Evolutionary conservation across 2,888 invertebrate species (phyloP), one percentile per base, ranked within the genome.

Genomic region (Cyclophora albipunctata): DNA sequence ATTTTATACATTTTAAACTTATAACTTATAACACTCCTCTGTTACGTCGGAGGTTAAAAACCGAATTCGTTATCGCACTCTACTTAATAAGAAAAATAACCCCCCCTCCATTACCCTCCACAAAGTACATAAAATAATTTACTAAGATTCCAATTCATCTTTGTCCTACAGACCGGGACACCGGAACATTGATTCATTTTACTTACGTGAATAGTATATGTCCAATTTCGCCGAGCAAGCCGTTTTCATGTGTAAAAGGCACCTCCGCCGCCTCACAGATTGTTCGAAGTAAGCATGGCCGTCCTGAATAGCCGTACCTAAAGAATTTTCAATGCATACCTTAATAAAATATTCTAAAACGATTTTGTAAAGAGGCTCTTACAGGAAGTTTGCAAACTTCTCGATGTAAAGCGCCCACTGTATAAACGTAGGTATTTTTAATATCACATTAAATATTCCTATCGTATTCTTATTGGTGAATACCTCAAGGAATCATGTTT

Each of bases 171-270:
- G 20, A 20, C 20, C 20, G 20, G 20, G 20, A 20, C 20, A 20
- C 20, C 20, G 20, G 20, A 20, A 37, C 50, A 46, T 55, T 52
- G 43, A 51, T 45, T 45, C 45, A 50, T 91, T 87, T 59, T 63
- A 89, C 92, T 91, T 84, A 94, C 91, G 93, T 93, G 73, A 95
- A 90, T 69, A 94, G 78, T 62, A 94, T 92, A 81, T 95, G 93
- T 58, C 94, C 84, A 67, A 95, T 87, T 83, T 95, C 93, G 34
- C 92, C 94, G 57, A 94, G 90, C 66, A 95, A 84, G 3, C 95
- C 94, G 64, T 92, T 92, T 64, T 92, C 91, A 68, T 91, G 90
- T 60, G 88, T 90, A 67, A 95, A 90, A 47, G 94, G 91, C 54
- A 91, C 85, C 63, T 92, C 90, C 0, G 95, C 92, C 35, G 93